These are phyloP conservation scores for Pyrrhia umbra DNA, from an alignment of 2,888 invertebrate species.

Conservation along the genomic window DNA sequence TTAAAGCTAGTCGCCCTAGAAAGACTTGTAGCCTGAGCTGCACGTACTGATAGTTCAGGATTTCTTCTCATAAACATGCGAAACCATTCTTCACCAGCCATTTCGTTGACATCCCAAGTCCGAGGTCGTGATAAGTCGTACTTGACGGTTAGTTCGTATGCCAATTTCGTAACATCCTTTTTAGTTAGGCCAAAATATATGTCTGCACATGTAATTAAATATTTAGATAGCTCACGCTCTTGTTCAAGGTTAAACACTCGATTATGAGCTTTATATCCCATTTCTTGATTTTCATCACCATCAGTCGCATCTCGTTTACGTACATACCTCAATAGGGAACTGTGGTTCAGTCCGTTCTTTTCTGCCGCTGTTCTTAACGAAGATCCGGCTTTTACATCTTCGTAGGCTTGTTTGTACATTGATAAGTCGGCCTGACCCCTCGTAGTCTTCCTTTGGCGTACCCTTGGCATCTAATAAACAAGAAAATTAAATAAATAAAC, in stretches of 20 bases:
- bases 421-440: conserved; percentile 8
- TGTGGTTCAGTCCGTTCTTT: conserved; percentile 1
- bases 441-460: conserved; percentile 1
- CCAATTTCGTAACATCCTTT: conserved; percentile 24
- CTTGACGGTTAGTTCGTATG: conserved; percentile 16
- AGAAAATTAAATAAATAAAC: conserved; percentile 1
- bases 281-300: neutral
- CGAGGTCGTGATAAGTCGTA: conserved; percentile 27
- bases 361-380: neutral
- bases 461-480: conserved; percentile 9
- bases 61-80: conserved; percentile 5
- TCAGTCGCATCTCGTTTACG: conserved; percentile 24
- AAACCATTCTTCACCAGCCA: conserved; percentile 11
- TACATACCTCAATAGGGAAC: conserved; percentile 17
- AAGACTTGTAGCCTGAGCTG: conserved; percentile 12
- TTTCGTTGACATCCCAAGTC: conserved; percentile 12
- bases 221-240: conserved; percentile 24
- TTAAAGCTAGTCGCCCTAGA: conserved; percentile 14
- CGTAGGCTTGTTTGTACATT: neutral
- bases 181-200: conserved; percentile 35
- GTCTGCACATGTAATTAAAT: conserved; percentile 23
- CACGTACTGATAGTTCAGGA: conserved; percentile 12
- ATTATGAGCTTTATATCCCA: conserved; percentile 38
- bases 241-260: conserved; percentile 17
- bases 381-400: conserved; percentile 7